These are phyloP conservation scores for Notothenia rossii DNA, from an alignment of 2,113 vertebrate species.

Conservation along the genomic window DNA sequence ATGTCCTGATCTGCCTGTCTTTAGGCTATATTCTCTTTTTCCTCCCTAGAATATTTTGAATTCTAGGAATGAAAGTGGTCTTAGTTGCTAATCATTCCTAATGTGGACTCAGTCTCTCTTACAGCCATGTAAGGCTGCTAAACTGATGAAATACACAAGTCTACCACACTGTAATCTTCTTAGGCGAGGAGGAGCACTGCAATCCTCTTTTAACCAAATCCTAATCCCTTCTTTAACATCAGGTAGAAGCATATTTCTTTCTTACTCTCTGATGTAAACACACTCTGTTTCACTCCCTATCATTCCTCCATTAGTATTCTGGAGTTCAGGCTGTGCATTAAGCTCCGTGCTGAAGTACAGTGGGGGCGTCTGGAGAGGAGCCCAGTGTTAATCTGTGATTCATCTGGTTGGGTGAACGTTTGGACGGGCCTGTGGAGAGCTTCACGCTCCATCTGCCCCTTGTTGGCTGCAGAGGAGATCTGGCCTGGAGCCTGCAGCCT, in stretches of 20 bases:
- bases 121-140: not conserved
- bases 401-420: constrained; percentile 63
- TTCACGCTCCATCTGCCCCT: constrained; percentile 64
- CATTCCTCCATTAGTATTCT: constrained; percentile 51
- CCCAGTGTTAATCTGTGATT: constrained; percentile 73
- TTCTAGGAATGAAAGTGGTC: not conserved
- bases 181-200: constrained; percentile 32
- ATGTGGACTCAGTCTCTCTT: not conserved
- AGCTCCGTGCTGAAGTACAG: constrained; percentile 27
- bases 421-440: constrained; percentile 38
- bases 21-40: not conserved
- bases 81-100: not conserved
- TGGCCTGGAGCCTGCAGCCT: constrained; percentile 32
- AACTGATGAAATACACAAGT: constrained; percentile 39
- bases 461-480: constrained; percentile 36
- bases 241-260: constrained; percentile 22
- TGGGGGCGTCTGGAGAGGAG: constrained; percentile 46
- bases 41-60: not conserved
- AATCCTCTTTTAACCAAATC: constrained; percentile 62
- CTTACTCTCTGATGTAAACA: constrained; percentile 11
- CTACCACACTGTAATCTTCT: constrained; percentile 48
- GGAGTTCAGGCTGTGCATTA: constrained; percentile 24
- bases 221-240: constrained; percentile 54
- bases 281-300: constrained; percentile 37
- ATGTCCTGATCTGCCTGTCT: not conserved